These are phyloP conservation scores for Aplodontia rufa DNA, from an alignment of 2,113 vertebrate genomes.

Conservation along the genomic window DNA sequence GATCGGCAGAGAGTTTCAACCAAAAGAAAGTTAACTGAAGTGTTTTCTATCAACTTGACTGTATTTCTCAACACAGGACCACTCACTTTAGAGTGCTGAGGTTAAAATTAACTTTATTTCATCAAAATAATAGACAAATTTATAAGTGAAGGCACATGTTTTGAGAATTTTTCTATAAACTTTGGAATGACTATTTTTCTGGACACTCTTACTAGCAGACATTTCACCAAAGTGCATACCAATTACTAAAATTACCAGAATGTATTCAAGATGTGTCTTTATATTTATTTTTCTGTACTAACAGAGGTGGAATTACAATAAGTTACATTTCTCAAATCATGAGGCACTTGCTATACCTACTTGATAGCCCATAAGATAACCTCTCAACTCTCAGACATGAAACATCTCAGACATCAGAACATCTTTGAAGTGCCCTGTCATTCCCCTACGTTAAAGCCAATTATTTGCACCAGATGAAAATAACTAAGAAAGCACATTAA, in stretches of 20 bases:
- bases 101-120: slow-evolving; percentile 46
- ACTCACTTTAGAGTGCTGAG: neutral
- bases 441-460: slow-evolving; percentile 61
- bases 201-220: slow-evolving; percentile 43
- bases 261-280: slow-evolving; percentile 80
- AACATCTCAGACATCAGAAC: slow-evolving; percentile 33
- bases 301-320: slow-evolving; percentile 70
- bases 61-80: neutral
- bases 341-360: slow-evolving; percentile 36
- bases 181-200: slow-evolving; percentile 61
- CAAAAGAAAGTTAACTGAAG: neutral
- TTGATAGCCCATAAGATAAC: slow-evolving; percentile 68
- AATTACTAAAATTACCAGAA: slow-evolving; percentile 83
- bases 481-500: slow-evolving; percentile 63
- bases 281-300: slow-evolving; percentile 64
- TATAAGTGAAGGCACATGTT: slow-evolving; percentile 70
- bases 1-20: neutral
- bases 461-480: slow-evolving; percentile 52
- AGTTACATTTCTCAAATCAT: slow-evolving; percentile 68
- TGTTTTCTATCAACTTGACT: slow-evolving; percentile 9
- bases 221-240: slow-evolving; percentile 67
- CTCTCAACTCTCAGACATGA: slow-evolving; percentile 31
- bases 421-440: slow-evolving; percentile 49
- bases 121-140: slow-evolving; percentile 32
- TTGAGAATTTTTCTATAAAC: slow-evolving; percentile 71